Conservation (phyloP, 1,140 invertebrate species). For the Akabosia matsudoensis region DNA sequence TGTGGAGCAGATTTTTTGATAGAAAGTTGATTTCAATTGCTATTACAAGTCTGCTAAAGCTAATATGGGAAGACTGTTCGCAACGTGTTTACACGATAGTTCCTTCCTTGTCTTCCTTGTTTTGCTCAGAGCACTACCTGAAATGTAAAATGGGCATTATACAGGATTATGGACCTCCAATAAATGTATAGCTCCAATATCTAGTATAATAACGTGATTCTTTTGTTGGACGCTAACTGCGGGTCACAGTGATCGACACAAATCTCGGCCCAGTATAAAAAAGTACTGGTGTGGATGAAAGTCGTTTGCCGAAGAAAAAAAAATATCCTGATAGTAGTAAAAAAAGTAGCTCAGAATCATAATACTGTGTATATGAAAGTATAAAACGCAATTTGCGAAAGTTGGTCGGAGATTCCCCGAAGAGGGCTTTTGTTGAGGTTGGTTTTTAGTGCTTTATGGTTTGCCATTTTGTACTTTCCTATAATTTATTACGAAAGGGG, state of each 20-base stretch:
- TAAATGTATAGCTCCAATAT: neutral
- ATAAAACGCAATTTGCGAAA: neutral
- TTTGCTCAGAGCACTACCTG: neutral
- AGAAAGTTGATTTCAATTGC: no score
- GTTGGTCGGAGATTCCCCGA: neutral
- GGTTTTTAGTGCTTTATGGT: constrained; percentile 10
- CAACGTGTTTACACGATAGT: neutral
- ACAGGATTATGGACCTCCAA: neutral
- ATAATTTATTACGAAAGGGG: constrained; percentile 9
- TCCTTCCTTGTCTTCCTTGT: neutral
- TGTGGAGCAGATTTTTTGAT: neutral
- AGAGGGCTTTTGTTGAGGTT: constrained; percentile 8
- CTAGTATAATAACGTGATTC: neutral
- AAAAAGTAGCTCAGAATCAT: neutral
- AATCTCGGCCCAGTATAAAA: neutral
- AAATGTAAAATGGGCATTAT: no score
- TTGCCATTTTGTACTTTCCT: neutral
- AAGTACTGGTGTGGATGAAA: neutral
- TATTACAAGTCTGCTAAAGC: no score
- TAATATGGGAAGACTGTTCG: neutral
- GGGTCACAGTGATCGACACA: neutral
- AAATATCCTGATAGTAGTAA: no score
- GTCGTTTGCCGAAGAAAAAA: no score
- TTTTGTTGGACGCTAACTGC: neutral
- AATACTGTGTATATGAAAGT: neutral